Base-by-base conservation (phyloP, 2,797 vertebrate species). In the Scyliorhinus canicula region DNA sequence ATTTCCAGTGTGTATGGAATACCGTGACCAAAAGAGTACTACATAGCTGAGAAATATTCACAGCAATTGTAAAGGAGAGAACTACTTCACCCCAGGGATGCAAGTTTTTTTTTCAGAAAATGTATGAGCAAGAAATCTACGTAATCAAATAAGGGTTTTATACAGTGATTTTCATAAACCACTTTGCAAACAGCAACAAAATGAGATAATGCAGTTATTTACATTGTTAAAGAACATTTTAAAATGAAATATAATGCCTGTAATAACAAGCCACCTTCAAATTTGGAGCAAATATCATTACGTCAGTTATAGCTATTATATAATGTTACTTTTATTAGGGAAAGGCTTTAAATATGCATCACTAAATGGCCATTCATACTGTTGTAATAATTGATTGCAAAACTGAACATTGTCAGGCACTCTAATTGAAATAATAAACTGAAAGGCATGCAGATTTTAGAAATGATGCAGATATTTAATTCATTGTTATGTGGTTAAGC, bases 41-140 rank as follows among this genome's bases (percentile, higher is more conserved):
- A 94, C 31, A 50, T 52, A 94, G 67, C 12, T 94, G 69, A 71
- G 91, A 52, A 74, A 71, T 94, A 94, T 94, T 94, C 65, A 94
- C 65, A 94, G 14, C 28, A 94, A 74, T 74, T n/a, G n/a, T 19
- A 94, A 93, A 74, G 50, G 93, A 69, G 40, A 94, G 93, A 74
- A 94, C 5, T 74, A 52, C 50, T 55, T 94, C 28, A 74, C 67
- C 65, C 12, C 47, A 35, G 47, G 65, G 16, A 19, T 7, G 52
- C 74, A 94, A 31, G 12, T 55, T 88, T 88, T 57, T 86, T 52
- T 88, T 57, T 16, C 85, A 88, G 57, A 57, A 35, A 47, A 47
- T 14, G 63, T 31, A 35, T 94, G 31, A 74, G 28, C 1, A 94
- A n/a, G 47, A 94, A 21, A n/a, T 26, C 60, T 26, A 63, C 16